Base-by-base conservation (phyloP, 2,797 vertebrate species). In the Morelia viridis region DNA sequence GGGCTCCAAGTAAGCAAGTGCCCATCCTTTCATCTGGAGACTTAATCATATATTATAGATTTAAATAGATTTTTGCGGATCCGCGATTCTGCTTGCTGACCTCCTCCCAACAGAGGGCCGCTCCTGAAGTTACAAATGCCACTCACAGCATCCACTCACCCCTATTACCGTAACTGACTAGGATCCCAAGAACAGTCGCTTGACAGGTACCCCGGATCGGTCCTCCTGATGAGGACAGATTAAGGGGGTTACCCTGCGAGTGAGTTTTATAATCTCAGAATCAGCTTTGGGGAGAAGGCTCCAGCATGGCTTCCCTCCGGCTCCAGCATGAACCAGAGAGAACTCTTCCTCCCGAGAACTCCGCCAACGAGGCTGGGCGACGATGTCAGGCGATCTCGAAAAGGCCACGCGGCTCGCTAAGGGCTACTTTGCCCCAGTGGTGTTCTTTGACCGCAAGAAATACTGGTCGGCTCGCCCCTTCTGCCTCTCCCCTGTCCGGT, bases 381-480 rank as follows among this genome's bases (percentile, higher is more conserved):
- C 92, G 92, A 95, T 65, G 91, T 94, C 92, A 93, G 88, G 92
- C 94, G 92, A 22, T 95, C 94, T 95, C 92, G 91, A 94, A 96
- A 96, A 96, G 94, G 95, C 94, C 94, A 94, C 91, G 87, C 53
- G 1, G 58, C 93, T 93, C 94, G 4, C 0, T 31, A 89, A 92
- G 95, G 2, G 92, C 96, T 98, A 97, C 96, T 98, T 97, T 80
- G 98, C 94, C 6, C 97, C 98, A 5, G 97, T 96, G 26, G 98
- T 96, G 95, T 95, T 97, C 98, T 98, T 99, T 28, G 99, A 99
- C 5, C 99, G 97, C 94, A 99, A 96, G 94, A 98, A 98, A 91
- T 99, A 99, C 24, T 98, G 97, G 93, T 98, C 98, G 0, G 98
- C 97, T 1, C 98, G 97, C 2, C 97, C 96, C 94, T 97, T 97